Base-by-base conservation (phyloP, 2,888 invertebrate genomes). In the Orthosia cruda region DNA sequence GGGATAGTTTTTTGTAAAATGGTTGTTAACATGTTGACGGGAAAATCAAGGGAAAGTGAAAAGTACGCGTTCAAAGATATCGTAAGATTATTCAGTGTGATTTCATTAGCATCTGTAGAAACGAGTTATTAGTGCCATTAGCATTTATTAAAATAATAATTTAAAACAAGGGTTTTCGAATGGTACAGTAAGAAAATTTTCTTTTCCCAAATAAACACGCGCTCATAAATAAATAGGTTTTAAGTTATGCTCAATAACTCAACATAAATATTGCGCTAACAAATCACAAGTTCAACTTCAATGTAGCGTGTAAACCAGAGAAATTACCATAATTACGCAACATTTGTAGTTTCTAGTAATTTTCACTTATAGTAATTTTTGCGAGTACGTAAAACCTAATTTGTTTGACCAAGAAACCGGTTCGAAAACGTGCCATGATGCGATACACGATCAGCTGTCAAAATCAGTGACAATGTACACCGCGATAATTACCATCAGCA, bases 401-500 rank as follows among this genome's bases (percentile, higher is more conserved):
- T 84, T 79, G 81, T 87, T 79, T 66, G 79, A 82, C 68, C 78
- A 81, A 84, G 81, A 88, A 90, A 87, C 89, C 83, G 66, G 86
- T 87, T 87, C 83, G 74, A 84, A 83, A 77, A 76, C 52, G 54
- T 69, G 70, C 59, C 74, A 85, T 78, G 71, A 68, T 70, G 64
- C 55, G 59, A 32, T 66, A 59, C 23, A 50, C 74, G 52, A 78
- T 77, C 86, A 91, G 89, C 91, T 93, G 93, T 91, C 90, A 91
- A 91, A 74, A 88, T 89, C 86, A 88, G 88, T 79, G 87, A 93
- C 90, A 91, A 92, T 91, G 87, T 88, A 81, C 72, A 80, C 87
- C 92, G 90, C 92, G 92, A 89, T 93, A 93, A 94, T 94, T 93
- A 91, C 89, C 92, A 94, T 93, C 91, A 91, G 90, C 91, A 90